Evolutionary conservation across 1,140 invertebrate genomes (phyloP).

Genomic region (Sesamia nonagrioides): DNA sequence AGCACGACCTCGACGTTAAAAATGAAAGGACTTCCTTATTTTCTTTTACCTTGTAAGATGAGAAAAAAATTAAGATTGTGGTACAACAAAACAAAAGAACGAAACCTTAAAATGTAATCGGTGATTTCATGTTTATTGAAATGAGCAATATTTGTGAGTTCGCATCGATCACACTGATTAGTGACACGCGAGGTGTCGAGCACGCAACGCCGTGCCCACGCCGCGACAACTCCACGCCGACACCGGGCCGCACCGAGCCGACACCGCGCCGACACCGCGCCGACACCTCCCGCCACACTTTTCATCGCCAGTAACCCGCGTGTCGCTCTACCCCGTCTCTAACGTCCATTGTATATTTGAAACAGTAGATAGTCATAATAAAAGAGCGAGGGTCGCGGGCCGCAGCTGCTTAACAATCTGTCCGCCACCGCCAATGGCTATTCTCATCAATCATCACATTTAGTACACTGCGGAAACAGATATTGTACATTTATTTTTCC

Average conservation of each 20-base stretch:
- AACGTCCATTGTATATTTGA: background rate
- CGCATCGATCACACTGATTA: slow-evolving; percentile 54
- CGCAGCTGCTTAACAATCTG: slow-evolving; percentile 44
- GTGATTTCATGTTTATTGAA: slow-evolving; percentile 40
- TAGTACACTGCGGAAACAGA: slow-evolving; percentile 46
- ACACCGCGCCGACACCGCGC: background rate
- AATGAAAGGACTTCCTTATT: background rate
- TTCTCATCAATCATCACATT: slow-evolving; percentile 54
- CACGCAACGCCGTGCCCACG: slow-evolving; percentile 18
- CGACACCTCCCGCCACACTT: background rate
- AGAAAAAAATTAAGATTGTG: slow-evolving; percentile 16
- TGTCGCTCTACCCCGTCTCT: background rate
- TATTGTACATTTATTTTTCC: slow-evolving; percentile 47
- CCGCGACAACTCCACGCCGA: background rate
- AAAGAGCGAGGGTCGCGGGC: background rate
- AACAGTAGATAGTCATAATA: slow-evolving; percentile 6
- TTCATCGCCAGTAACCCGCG: too few species aligned
- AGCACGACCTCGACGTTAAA: background rate
- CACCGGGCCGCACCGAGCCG: background rate
- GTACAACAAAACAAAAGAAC: slow-evolving; percentile 22
- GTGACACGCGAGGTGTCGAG: slow-evolving; percentile 41
- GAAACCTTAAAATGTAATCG: slow-evolving; percentile 39
- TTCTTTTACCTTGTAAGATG: slow-evolving; percentile 16
- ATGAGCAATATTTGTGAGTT: slow-evolving; percentile 53
- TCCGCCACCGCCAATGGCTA: slow-evolving; percentile 32